A percentile compares a stretch with the other conserved stretches of the same genome.
phyloP scores from a whole-genome alignment of 2,888 invertebrate species.

The Diplazon laetatorius region DNA sequence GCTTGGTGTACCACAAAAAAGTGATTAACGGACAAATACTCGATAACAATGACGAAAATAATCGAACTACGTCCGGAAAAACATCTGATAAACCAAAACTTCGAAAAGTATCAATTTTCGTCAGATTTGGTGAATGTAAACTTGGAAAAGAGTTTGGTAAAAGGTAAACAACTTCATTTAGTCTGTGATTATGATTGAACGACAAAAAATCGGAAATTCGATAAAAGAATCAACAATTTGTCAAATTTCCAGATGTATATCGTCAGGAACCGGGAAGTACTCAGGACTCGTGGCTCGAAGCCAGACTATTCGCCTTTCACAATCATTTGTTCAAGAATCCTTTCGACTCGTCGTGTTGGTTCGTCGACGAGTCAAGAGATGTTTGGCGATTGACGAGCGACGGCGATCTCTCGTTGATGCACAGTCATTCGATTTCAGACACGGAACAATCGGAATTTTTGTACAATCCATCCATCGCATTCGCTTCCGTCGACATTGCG shows the following conservation, averaged over 20 bases:
- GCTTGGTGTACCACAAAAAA: too few species aligned
- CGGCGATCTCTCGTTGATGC: constrained; percentile 65
- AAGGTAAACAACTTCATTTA: too few species aligned
- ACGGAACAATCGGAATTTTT: constrained; percentile 1
- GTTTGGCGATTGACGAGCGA: constrained; percentile 73
- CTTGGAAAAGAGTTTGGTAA: constrained; percentile 69
- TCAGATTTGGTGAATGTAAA: constrained; percentile 69
- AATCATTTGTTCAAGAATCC: constrained; percentile 79
- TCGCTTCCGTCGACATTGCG: constrained; percentile 72
- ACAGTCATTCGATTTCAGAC: constrained; percentile 60
- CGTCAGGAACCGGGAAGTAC: constrained; percentile 73
- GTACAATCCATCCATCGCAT: constrained; percentile 78
- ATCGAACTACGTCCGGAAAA: constrained; percentile 77
- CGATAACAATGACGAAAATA: constrained; percentile 74
- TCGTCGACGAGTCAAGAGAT: constrained; percentile 72
- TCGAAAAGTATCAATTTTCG: constrained; percentile 79
- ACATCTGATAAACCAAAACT: constrained; percentile 72
- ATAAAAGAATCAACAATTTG: too few species aligned
- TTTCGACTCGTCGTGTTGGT: constrained; percentile 78
- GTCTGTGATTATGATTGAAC: background rate
- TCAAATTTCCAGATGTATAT: constrained; percentile 76
- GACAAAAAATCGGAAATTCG: constrained; percentile 34
- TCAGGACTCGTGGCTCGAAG: constrained; percentile 79
- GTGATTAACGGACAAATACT: too few species aligned
- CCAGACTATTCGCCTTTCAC: constrained; percentile 79